Percentiles rank a stretch among this genome's conserved stretches.
phyloP scores from a whole-genome alignment of 1,140 invertebrate species.

The Notospermus geniculatus region DNA sequence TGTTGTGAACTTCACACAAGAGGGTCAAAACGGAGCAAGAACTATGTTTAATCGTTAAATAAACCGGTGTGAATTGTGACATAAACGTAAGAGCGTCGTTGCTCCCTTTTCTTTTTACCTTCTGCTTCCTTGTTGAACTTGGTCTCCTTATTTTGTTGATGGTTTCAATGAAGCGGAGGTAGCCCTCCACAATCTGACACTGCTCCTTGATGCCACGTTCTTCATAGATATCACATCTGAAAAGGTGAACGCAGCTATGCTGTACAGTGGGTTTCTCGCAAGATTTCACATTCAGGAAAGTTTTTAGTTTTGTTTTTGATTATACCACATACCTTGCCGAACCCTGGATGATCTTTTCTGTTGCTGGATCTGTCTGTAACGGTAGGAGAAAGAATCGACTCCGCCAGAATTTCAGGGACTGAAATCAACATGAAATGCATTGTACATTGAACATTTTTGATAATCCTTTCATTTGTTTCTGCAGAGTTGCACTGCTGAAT shows the following conservation, averaged over 20 bases:
- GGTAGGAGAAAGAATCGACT: constrained; percentile 80
- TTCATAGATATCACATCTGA: constrained; percentile 80
- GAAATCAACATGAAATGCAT: constrained; percentile 22
- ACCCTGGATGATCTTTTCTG: constrained; percentile 56
- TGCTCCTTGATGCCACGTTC: constrained; percentile 65
- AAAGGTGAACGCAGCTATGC: background rate
- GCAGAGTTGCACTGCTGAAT: too few relatives aligned
- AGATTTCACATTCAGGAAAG: too few relatives aligned
- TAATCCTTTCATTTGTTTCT: background rate
- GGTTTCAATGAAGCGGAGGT: constrained; percentile 83
- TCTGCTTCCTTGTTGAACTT: constrained; percentile 25
- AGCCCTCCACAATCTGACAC: constrained; percentile 67
- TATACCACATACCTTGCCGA: constrained; percentile 28
- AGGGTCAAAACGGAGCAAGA: too few relatives aligned
- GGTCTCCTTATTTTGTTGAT: constrained; percentile 76
- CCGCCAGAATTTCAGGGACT: constrained; percentile 86
- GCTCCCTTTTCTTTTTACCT: constrained; percentile 3
- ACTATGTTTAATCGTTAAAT: too few relatives aligned
- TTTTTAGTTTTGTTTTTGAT: too few relatives aligned
- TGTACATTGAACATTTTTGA: background rate
- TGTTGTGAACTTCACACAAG: too few relatives aligned
- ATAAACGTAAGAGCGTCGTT: too few relatives aligned
- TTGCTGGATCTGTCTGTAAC: constrained; percentile 60
- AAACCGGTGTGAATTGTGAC: too few relatives aligned
- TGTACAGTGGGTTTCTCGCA: background rate